Evolutionary conservation across 2,113 vertebrate species (phyloP).

Genomic region (Collichthys lucidus): DNA sequence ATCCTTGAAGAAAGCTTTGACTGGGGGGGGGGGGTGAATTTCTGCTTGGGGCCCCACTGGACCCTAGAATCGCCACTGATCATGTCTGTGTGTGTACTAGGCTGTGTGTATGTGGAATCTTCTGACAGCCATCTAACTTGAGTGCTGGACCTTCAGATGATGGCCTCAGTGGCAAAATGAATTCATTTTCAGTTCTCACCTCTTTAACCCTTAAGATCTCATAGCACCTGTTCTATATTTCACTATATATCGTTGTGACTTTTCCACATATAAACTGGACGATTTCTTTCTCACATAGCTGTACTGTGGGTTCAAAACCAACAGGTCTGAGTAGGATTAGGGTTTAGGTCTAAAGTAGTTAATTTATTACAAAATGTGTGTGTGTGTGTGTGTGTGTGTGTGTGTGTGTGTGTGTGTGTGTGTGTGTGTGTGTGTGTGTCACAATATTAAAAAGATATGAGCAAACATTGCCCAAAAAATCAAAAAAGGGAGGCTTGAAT

Average conservation of each 20-base stretch:
- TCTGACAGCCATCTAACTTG: neutral
- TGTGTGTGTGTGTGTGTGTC: too few relatives aligned
- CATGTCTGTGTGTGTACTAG: neutral
- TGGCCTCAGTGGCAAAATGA: neutral
- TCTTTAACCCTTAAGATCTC: neutral
- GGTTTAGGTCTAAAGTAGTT: neutral
- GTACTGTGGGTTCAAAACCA: too few relatives aligned
- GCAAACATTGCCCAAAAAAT: neutral
- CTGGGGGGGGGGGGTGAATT: too few relatives aligned
- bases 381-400: too few relatives aligned
- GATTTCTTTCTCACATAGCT: too few relatives aligned
- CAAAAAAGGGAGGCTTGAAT: neutral
- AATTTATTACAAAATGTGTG: too few relatives aligned
- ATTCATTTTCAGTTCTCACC: slow-evolving; percentile 3
- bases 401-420: too few relatives aligned
- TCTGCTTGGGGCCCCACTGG: too few relatives aligned
- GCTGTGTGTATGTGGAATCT: slow-evolving; percentile 1
- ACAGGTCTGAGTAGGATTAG: neutral
- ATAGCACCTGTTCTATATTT: too few relatives aligned
- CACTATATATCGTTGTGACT: too few relatives aligned
- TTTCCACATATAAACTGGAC: too few relatives aligned
- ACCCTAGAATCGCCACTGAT: too few relatives aligned
- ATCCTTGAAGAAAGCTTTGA: neutral
- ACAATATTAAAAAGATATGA: neutral
- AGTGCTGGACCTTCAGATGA: neutral